Conservation (phyloP, 2,888 invertebrate genomes). For the Drosophila recens region DNA sequence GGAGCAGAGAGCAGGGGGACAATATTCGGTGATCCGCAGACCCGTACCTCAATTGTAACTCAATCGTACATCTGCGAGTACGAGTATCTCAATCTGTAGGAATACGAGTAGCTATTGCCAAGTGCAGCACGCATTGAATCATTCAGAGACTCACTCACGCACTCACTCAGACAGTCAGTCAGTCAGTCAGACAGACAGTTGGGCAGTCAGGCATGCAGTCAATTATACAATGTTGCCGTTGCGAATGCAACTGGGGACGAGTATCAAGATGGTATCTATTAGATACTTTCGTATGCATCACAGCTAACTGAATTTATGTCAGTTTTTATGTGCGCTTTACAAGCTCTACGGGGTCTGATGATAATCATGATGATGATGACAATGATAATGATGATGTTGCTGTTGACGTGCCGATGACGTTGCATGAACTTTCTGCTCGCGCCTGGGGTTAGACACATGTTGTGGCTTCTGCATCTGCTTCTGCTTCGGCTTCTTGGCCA, state of each 20-base stretch:
- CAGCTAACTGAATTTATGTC: slow-evolving; percentile 80
- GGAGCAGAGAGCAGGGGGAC: background rate
- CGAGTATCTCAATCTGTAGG: slow-evolving; percentile 16
- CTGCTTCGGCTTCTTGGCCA: slow-evolving; percentile 42
- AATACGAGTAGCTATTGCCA: slow-evolving; percentile 49
- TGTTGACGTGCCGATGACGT: slow-evolving; percentile 63
- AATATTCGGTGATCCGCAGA: slow-evolving; percentile 9
- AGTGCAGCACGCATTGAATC: slow-evolving; percentile 69
- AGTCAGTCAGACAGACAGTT: slow-evolving; percentile 19
- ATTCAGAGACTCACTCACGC: slow-evolving; percentile 34
- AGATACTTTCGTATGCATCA: slow-evolving; percentile 76
- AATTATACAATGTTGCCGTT: slow-evolving; percentile 63
- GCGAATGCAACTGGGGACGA: slow-evolving; percentile 38
- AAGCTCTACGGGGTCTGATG: slow-evolving; percentile 22
- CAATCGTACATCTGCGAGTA: slow-evolving; percentile 6
- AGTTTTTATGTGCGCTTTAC: slow-evolving; percentile 60
- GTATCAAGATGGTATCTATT: slow-evolving; percentile 73
- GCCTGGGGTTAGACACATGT: slow-evolving; percentile 59
- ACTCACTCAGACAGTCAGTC: slow-evolving; percentile 28
- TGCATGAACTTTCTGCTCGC: slow-evolving; percentile 61
- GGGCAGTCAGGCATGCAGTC: slow-evolving; percentile 59
- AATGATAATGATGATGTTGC: slow-evolving; percentile 19
- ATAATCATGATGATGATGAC: slow-evolving; percentile 17
- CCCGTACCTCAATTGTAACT: slow-evolving; percentile 41
- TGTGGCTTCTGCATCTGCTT: slow-evolving; percentile 25